Conservation (phyloP, 2,888 invertebrate species). For the Polia nebulosa region DNA sequence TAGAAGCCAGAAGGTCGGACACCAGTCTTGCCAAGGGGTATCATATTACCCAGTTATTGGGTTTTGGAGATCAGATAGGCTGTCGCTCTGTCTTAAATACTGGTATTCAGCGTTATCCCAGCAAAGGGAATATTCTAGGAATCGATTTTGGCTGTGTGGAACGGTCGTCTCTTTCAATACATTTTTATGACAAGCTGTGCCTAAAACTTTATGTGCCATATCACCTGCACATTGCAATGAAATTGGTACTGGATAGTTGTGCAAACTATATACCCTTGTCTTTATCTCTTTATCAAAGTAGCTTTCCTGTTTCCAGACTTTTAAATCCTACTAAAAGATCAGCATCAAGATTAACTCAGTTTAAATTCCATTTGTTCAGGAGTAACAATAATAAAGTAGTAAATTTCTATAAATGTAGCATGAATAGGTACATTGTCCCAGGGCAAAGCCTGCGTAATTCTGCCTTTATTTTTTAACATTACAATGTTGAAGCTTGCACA, state of each 20-base stretch:
- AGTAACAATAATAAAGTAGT: slow-evolving; percentile 17
- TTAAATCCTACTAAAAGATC: slow-evolving; percentile 4
- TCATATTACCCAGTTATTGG: background rate
- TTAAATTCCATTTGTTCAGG: slow-evolving; percentile 6
- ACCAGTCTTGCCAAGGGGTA: background rate
- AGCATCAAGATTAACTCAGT: background rate
- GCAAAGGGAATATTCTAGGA: too few relatives aligned
- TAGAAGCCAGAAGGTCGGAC: background rate
- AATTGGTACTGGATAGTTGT: background rate
- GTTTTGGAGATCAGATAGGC: background rate
- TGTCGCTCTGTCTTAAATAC: background rate
- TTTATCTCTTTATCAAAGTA: slow-evolving; percentile 13
- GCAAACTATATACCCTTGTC: background rate
- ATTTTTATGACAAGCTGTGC: background rate
- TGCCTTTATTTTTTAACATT: slow-evolving; percentile 28
- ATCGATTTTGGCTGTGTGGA: too few relatives aligned
- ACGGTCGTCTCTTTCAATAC: background rate
- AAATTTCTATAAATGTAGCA: slow-evolving; percentile 8
- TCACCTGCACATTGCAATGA: background rate
- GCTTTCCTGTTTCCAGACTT: background rate
- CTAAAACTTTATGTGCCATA: background rate
- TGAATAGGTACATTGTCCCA: slow-evolving; percentile 31
- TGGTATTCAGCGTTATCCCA: background rate
- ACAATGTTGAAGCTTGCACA: slow-evolving; percentile 39
- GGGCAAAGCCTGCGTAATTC: background rate